phyloP scores from a whole-genome alignment of 2,888 invertebrate species.

The Cyrtodaria siliqua region DNA sequence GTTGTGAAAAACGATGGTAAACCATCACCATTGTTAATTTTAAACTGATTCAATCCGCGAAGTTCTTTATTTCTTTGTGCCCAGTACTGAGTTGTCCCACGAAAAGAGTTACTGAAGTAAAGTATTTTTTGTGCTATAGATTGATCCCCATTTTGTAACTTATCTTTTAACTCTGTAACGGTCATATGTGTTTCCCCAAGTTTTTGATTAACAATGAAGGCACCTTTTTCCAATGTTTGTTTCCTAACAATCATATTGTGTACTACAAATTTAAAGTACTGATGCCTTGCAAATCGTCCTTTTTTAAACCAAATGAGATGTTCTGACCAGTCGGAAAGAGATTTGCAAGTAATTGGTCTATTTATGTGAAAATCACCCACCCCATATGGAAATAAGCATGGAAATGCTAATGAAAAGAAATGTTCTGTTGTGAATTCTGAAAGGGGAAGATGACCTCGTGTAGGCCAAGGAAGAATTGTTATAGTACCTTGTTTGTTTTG shows the following conservation, averaged over 20 bases:
- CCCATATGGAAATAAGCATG: constrained; percentile 63
- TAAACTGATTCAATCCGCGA: constrained; percentile 43
- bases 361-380: constrained; percentile 37
- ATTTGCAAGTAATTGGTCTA: constrained; percentile 37
- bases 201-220: constrained; percentile 8
- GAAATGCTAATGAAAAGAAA: constrained; percentile 61
- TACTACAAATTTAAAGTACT: constrained; percentile 7
- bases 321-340: constrained; percentile 52
- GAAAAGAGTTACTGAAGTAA: constrained; percentile 52
- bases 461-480: constrained; percentile 51
- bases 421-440: constrained; percentile 36
- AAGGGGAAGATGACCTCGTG: constrained; percentile 45
- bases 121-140: constrained; percentile 55
- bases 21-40: constrained; percentile 50
- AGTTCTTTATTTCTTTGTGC: constrained; percentile 50
- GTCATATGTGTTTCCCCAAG: constrained; percentile 28
- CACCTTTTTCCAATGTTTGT: constrained; percentile 52
- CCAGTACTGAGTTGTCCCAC: constrained; percentile 62
- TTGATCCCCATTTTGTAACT: constrained; percentile 62
- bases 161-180: constrained; percentile 63
- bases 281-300: constrained; percentile 42
- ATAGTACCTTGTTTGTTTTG: constrained; percentile 10
- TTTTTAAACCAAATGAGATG: constrained; percentile 52
- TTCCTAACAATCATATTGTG: constrained; percentile 57
- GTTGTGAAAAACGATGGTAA: constrained; percentile 69